Base-by-base conservation (phyloP, 1,140 invertebrate species). In the Conopomorpha cramerella region DNA sequence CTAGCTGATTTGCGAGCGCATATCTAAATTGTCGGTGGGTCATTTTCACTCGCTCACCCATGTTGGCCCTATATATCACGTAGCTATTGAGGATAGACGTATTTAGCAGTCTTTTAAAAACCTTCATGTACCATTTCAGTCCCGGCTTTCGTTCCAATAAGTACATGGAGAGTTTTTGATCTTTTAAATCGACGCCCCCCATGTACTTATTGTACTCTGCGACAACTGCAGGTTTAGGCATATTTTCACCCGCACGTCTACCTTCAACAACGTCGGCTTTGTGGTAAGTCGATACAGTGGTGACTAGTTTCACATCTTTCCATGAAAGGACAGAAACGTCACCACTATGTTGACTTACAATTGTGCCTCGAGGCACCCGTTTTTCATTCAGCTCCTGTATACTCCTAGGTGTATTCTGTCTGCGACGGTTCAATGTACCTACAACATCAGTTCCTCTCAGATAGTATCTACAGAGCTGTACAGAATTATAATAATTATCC, bases 121-220 rank as follows among this genome's bases (percentile, higher is more conserved):
- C 30, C 19, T 38, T 41, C 12, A 37, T 16, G 27, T 41, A 41
- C 39, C 39, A 41, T 18, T 41, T 41, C 0, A 17, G 8, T 0
- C 32, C 32, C 10, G 34, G 16, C 37, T 41, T 41, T 12, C 39
- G 3, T 8, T 41, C 39, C 26, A 41, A 29, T 8, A 28, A 16
- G 23, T 41, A 36, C n/a, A 28, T 28, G 1, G 31, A 27, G 1
- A 41, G 12, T 12, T 35, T 34, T 37, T 53, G 46, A 30, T 51
- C 49, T 26, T 36, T 30, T 7, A 27, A n/a, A 39, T 51, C 46
- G 0, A 51, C 49, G 1, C 43, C 43, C 2, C 46, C 45, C 46
- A 49, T 45, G 19, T 37, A 19, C 18, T 39, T 36, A 25, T 49
- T 51, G 33, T 49, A 49, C 15, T 47, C 37, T 2, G 8, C 12